Percentiles rank a stretch among this genome's conserved stretches.
phyloP scores from a whole-genome alignment of 2,113 vertebrate genomes.

The Bolborhynchus lineola region DNA sequence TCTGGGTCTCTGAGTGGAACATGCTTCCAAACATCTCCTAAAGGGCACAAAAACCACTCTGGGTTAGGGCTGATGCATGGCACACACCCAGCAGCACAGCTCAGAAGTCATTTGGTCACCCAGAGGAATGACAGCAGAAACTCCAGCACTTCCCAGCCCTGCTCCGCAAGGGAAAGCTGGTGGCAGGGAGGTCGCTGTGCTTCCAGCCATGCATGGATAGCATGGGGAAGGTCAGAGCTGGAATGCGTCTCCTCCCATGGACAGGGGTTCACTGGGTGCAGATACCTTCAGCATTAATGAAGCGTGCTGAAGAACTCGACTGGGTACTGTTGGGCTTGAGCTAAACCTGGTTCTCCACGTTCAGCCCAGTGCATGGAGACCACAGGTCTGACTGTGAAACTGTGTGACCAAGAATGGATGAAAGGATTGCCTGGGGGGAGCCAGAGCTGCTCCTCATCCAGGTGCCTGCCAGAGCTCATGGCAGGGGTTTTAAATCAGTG shows the following conservation, averaged over 20 bases:
- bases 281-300: background rate
- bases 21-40: conserved; percentile 85
- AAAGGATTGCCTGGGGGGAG: background rate
- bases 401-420: background rate
- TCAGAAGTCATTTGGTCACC: background rate
- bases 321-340: background rate
- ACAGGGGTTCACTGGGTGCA: background rate
- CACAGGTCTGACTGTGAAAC: background rate
- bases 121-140: background rate
- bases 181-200: background rate
- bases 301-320: background rate
- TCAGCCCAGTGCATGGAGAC: background rate
- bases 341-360: background rate
- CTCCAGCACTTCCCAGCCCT: background rate
- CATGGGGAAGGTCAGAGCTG: background rate
- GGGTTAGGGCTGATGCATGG: background rate
- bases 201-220: background rate
- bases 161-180: background rate
- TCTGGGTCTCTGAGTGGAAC: conserved; percentile 78
- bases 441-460: background rate
- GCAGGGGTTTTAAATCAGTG: background rate
- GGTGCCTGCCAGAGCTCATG: background rate
- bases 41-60: background rate
- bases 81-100: background rate
- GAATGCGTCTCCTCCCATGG: background rate